Base-by-base conservation (phyloP, 2,797 vertebrate species). In the Rhynchonycteris naso region DNA sequence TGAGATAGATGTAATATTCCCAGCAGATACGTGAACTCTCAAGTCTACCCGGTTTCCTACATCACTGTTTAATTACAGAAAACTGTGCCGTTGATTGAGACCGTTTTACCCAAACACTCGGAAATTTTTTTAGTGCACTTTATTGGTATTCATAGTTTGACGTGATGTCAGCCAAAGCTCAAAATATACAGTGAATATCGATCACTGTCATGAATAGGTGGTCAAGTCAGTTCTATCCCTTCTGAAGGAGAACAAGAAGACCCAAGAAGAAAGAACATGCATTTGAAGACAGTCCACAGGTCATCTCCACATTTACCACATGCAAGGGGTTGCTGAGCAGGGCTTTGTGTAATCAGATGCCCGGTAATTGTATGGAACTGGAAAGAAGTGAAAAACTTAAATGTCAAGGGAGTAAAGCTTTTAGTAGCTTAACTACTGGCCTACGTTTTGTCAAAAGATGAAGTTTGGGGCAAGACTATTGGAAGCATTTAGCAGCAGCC, bases 321-420 rank as follows among this genome's bases (percentile, higher is more conserved):
- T 28, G 5, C 35, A 61, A 85, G 12, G n/a, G 26, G 30, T 68
- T 47, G 43, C 66, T 91, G 43, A 88, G 74, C 19, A 35, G 52
- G 63, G 52, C 19, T 69, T 88, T 52, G 24, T 30, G 6, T 66
- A 22, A 63, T 43, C 43, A 24, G n/a, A 15, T 30, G 33, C 63
- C 66, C 71, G n/a, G 18, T 52, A 33, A 68, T 12, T 71, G 28
- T 24, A 16, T 26, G 26, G 30, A 86, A 38, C 24, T 66, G 30
- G 38, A 72, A 90, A 94, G 72, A 96, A 93, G 59, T 52, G 19
- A 87, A 10, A 83, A 43, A 71, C 18, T 59, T 80, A 58, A 85
- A 56, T 78, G 16, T 59, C 58, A 69, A 97, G 19, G 28, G n/a
- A 50, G n/a, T 68, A 81, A 59, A 30, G 33, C 69, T 68, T 82